Percentiles rank a stretch among this genome's conserved stretches.
Evolutionary conservation across 2,113 vertebrate genomes (phyloP).

Genomic region (Xiphias gladius): DNA sequence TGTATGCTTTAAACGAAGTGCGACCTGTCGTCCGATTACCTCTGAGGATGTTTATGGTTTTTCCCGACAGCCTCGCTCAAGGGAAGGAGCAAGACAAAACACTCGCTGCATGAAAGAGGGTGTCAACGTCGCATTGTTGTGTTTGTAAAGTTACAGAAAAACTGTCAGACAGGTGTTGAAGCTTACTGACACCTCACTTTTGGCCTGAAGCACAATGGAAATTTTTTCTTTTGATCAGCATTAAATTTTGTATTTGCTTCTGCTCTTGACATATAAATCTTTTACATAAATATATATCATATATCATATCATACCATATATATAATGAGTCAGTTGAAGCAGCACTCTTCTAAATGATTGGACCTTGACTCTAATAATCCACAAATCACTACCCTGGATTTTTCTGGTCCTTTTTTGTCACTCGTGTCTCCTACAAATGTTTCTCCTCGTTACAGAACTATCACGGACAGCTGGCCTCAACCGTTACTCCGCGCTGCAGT

Average conservation of each 20-base stretch:
- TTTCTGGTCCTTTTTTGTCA: neutral
- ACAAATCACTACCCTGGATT: neutral
- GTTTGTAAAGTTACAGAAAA: too few species aligned
- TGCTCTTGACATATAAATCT: too few species aligned
- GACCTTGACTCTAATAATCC: neutral
- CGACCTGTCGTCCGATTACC: neutral
- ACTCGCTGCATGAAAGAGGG: neutral
- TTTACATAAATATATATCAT: too few species aligned
- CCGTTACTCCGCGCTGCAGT: constrained; percentile 94
- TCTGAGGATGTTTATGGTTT: neutral
- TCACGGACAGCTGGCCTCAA: constrained; percentile 92
- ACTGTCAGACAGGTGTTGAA: too few species aligned
- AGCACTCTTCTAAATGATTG: neutral
- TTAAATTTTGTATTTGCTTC: too few species aligned
- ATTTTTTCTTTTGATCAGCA: neutral
- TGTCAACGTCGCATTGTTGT: neutral
- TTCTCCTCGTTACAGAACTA: constrained; percentile 83
- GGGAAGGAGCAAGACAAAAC: neutral
- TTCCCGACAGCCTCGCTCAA: neutral
- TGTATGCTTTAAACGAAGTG: neutral
- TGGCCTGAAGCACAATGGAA: neutral
- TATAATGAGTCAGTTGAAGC: neutral
- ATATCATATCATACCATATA: too few species aligned
- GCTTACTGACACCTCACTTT: neutral
- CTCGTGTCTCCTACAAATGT: neutral